Evolutionary conservation across 2,797 vertebrate genomes (phyloP).

Genomic region (Enteromius viviparus): DNA sequence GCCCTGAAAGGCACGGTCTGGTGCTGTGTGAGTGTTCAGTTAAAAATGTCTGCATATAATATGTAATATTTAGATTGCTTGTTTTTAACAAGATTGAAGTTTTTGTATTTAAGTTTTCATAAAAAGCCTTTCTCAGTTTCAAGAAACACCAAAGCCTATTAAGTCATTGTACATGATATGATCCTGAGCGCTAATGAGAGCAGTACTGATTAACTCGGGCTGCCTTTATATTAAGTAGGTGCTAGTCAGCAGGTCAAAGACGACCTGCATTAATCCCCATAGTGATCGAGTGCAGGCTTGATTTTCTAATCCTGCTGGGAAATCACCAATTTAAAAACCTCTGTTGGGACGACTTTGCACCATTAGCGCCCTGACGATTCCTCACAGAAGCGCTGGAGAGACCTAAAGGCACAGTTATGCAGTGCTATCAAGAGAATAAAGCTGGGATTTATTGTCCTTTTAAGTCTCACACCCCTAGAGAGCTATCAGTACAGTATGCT

Average conservation of each 20-base stretch:
- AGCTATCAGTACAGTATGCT: conserved; percentile 17
- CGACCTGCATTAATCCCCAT: conserved; percentile 31
- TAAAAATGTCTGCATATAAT: neutral
- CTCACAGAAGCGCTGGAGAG: neutral
- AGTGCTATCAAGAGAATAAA: conserved; percentile 11
- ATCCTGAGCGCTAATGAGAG: conserved; percentile 17
- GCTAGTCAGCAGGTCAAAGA: conserved; percentile 48
- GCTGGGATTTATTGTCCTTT: conserved; percentile 32
- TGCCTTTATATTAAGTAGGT: conserved; percentile 40
- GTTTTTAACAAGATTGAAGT: neutral
- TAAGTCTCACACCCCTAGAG: conserved; percentile 29
- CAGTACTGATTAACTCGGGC: conserved; percentile 20
- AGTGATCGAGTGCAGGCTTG: conserved; percentile 18
- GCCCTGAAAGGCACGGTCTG: too few species aligned
- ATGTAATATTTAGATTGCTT: neutral
- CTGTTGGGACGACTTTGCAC: conserved; percentile 48
- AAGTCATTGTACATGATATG: neutral
- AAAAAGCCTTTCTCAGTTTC: neutral
- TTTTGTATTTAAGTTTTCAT: neutral
- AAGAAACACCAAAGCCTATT: neutral
- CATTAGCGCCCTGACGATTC: conserved; percentile 39
- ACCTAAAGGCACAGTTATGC: conserved; percentile 28
- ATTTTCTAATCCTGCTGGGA: conserved; percentile 41
- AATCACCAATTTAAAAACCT: conserved; percentile 45
- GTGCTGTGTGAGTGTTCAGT: neutral